Conservation (phyloP, 2,113 vertebrate genomes). For the Beaufortia kweichowensis region DNA sequence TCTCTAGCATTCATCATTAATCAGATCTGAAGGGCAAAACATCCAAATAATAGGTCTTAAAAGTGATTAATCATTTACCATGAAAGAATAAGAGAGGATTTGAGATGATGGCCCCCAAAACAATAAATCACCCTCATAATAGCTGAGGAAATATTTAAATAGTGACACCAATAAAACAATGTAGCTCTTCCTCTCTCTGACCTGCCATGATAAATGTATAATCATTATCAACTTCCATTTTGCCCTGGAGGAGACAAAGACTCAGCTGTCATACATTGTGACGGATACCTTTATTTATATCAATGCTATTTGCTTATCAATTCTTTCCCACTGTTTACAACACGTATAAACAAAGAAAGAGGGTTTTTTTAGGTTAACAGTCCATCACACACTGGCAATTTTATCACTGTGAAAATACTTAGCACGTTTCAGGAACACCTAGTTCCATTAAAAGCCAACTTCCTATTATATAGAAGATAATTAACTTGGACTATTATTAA, state of each 20-base stretch:
- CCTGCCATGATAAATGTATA: conserved; percentile 52
- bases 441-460: neutral
- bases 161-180: conserved; percentile 52
- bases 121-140: conserved; percentile 49
- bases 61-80: conserved; percentile 31
- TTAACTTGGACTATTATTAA: conserved; percentile 13
- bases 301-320: conserved; percentile 4
- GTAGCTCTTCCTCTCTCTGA: conserved; percentile 22
- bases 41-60: conserved; percentile 44
- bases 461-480: conserved; percentile 15
- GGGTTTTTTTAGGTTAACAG: neutral
- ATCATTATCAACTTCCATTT: conserved; percentile 41
- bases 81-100: conserved; percentile 11
- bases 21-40: conserved; percentile 26
- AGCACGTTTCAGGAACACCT: neutral
- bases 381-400: neutral
- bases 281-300: neutral
- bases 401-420: neutral
- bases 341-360: neutral
- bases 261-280: neutral
- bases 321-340: neutral
- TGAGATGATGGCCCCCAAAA: conserved; percentile 1
- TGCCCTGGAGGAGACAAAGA: neutral
- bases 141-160: conserved; percentile 53
- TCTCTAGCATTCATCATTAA: conserved; percentile 13